phyloP scores from a whole-genome alignment of 2,888 invertebrate genomes.

The Falcaria lacertinaria region DNA sequence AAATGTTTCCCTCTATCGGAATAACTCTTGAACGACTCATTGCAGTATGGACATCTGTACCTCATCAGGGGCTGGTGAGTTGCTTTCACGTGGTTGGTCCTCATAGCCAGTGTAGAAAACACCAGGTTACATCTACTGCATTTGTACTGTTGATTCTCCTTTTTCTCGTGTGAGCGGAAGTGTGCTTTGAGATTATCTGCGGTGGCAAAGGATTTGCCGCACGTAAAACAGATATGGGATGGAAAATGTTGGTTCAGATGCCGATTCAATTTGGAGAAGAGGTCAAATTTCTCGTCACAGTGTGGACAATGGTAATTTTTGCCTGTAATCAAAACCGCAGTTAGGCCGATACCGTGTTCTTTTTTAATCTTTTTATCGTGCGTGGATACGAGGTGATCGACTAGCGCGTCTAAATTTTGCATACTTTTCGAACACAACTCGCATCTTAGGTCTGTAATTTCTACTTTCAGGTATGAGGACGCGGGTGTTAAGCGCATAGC shows the following conservation, averaged over 20 bases:
- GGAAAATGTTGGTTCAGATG: constrained; percentile 67
- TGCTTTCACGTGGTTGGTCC: constrained; percentile 39
- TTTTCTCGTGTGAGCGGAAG: constrained; percentile 41
- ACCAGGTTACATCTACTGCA: constrained; percentile 51
- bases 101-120: constrained; percentile 43
- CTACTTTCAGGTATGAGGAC: constrained; percentile 51
- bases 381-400: constrained; percentile 42
- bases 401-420: constrained; percentile 39
- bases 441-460: constrained; percentile 53
- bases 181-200: constrained; percentile 52
- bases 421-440: constrained; percentile 41
- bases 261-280: constrained; percentile 56
- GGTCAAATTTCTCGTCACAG: constrained; percentile 47
- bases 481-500: constrained; percentile 40
- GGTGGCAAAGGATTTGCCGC: constrained; percentile 60
- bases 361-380: constrained; percentile 49
- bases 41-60: constrained; percentile 46
- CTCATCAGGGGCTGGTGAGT: constrained; percentile 41
- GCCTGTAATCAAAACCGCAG: constrained; percentile 45
- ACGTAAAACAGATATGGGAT: constrained; percentile 59
- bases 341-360: constrained; percentile 48
- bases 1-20: constrained; percentile 47
- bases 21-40: constrained; percentile 54
- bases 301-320: constrained; percentile 45
- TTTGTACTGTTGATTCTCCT: constrained; percentile 27